Conservation (phyloP, 2,797 vertebrate species). For the Myripristis murdjan region DNA sequence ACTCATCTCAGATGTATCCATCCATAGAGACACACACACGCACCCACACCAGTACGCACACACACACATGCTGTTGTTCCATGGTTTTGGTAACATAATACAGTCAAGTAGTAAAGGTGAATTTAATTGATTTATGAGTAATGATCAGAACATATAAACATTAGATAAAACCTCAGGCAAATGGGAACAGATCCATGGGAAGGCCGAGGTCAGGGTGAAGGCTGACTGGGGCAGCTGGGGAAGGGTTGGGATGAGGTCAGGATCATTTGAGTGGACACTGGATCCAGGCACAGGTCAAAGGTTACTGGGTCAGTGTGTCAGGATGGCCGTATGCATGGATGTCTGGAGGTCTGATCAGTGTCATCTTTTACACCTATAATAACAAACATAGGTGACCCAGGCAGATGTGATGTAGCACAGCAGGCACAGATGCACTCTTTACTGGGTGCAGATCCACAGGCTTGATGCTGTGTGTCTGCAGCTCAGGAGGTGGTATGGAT, state of each 20-base stretch:
- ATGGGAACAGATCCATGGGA: neutral
- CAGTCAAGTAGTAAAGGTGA: slow-evolving; percentile 53
- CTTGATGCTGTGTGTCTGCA: slow-evolving; percentile 1
- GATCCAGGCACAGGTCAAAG: slow-evolving; percentile 63
- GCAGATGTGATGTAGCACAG: slow-evolving; percentile 1
- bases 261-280: slow-evolving; percentile 48
- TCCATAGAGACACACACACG: slow-evolving; percentile 32
- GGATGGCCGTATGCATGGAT: slow-evolving; percentile 5
- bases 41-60: slow-evolving; percentile 11
- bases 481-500: slow-evolving; percentile 10
- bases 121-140: slow-evolving; percentile 54
- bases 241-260: slow-evolving; percentile 50
- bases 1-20: slow-evolving; percentile 47
- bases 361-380: slow-evolving; percentile 13
- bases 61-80: slow-evolving; percentile 27
- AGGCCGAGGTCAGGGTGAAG: slow-evolving; percentile 16
- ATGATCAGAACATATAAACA: slow-evolving; percentile 51
- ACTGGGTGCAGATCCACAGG: slow-evolving; percentile 12
- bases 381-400: neutral
- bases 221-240: slow-evolving; percentile 15
- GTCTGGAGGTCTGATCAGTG: slow-evolving; percentile 30
- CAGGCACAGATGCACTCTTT: slow-evolving; percentile 1
- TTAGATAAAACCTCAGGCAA: slow-evolving; percentile 35
- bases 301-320: slow-evolving; percentile 64
- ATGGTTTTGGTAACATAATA: slow-evolving; percentile 50